phyloP scores from a whole-genome alignment of 2,888 invertebrate species.

The Tetrapedia diversipes region DNA sequence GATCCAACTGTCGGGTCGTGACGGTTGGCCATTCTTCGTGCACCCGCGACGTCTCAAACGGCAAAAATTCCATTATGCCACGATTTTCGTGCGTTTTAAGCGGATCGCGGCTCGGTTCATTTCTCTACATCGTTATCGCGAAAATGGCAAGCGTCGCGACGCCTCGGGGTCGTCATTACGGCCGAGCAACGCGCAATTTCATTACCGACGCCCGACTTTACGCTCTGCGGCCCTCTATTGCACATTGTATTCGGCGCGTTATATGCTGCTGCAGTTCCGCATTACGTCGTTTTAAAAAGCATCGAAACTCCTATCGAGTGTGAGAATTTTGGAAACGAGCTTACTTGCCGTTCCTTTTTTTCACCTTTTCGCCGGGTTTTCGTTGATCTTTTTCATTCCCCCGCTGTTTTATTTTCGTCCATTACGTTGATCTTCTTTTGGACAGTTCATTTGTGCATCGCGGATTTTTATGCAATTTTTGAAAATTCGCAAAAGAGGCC shows the following conservation, averaged over 20 bases:
- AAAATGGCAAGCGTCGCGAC: slow-evolving; percentile 53
- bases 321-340: slow-evolving; percentile 58
- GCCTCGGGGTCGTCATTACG: slow-evolving; percentile 63
- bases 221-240: slow-evolving; percentile 37
- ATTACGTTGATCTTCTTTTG: too few relatives aligned
- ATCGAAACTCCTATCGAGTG: slow-evolving; percentile 61
- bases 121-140: slow-evolving; percentile 56
- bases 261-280: slow-evolving; percentile 55
- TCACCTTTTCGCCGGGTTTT: too few relatives aligned
- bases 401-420: too few relatives aligned
- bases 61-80: slow-evolving; percentile 36
- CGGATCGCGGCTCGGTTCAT: slow-evolving; percentile 21
- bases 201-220: slow-evolving; percentile 61
- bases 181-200: slow-evolving; percentile 63
- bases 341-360: neutral
- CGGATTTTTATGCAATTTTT: too few relatives aligned
- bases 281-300: slow-evolving; percentile 26
- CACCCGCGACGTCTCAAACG: neutral
- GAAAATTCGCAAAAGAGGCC: too few relatives aligned
- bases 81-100: slow-evolving; percentile 36
- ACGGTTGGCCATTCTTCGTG: too few relatives aligned
- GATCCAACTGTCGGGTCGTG: too few relatives aligned
- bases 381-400: neutral
- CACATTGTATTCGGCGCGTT: slow-evolving; percentile 58
- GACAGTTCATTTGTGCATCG: too few relatives aligned